A percentile compares a stretch with the other conserved stretches of the same genome.
These are phyloP conservation scores for Theristus sp. DNA, from an alignment of 2,888 invertebrate species.

Conservation along the genomic window DNA sequence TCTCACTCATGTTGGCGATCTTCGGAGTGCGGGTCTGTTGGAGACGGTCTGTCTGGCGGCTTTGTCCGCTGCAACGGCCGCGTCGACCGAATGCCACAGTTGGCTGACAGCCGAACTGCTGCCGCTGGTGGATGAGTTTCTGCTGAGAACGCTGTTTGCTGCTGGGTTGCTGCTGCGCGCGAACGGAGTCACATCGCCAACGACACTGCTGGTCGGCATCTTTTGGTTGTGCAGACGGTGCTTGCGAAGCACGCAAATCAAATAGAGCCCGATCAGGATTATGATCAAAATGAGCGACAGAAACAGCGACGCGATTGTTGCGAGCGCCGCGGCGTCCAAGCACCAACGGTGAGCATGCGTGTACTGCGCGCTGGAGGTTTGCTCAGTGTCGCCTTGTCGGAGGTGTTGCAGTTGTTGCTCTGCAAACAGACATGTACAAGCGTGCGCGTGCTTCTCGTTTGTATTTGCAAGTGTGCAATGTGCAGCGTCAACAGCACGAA, in stretches of 20 bases:
- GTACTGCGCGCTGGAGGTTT: not conserved
- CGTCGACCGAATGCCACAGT: no score
- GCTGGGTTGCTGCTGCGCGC: no score
- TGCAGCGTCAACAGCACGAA: not conserved
- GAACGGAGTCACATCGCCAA: no score
- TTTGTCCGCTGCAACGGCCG: no score
- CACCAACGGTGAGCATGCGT: not conserved
- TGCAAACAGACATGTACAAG: not conserved
- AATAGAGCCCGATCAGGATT: not conserved
- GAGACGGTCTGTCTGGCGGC: no score
- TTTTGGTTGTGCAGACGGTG: no score
- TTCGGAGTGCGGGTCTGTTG: no score
- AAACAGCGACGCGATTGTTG: not conserved
- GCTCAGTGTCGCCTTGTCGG: not conserved
- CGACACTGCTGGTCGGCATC: no score
- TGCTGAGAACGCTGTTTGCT: no score
- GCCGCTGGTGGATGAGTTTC: no score
- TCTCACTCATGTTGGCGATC: no score
- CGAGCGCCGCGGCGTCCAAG: not conserved
- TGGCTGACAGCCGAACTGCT: no score
- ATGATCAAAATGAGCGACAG: not conserved
- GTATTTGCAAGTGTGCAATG: not conserved
- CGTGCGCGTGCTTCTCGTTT: not conserved
- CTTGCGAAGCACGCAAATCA: not conserved
- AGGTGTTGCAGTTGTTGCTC: not conserved